These are phyloP conservation scores for Eulemur macaco DNA, from an alignment of 2,113 vertebrate species.

Conservation along the genomic window DNA sequence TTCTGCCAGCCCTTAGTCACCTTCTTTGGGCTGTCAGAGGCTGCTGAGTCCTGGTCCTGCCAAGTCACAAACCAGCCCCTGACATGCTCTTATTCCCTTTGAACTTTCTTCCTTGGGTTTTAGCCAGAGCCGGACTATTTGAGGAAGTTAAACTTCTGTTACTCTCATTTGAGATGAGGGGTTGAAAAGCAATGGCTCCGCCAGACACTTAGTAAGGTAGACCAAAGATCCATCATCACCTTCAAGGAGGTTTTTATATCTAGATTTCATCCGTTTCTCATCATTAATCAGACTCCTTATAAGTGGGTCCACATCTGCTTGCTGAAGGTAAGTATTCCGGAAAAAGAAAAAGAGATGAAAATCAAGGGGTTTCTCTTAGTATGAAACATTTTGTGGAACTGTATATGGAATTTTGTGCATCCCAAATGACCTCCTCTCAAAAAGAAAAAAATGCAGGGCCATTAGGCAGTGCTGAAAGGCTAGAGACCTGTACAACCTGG, in stretches of 20 bases:
- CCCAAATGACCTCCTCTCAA: neutral
- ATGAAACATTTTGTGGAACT: neutral
- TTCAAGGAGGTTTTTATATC: neutral
- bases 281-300: neutral
- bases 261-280: neutral
- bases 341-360: neutral
- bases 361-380: neutral
- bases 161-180: slow-evolving; percentile 17
- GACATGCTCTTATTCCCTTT: neutral
- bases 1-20: slow-evolving; percentile 6
- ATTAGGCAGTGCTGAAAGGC: neutral
- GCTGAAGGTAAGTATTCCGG: slow-evolving; percentile 16
- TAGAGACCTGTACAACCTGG: neutral
- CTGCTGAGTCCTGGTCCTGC: slow-evolving; percentile 21
- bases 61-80: slow-evolving; percentile 25
- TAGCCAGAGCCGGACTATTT: neutral
- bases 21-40: neutral
- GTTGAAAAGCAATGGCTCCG: slow-evolving; percentile 7
- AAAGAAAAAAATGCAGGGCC: neutral
- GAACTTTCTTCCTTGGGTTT: slow-evolving; percentile 12
- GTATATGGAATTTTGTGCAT: neutral
- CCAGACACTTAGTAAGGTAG: neutral
- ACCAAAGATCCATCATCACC: neutral
- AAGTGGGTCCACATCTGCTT: neutral
- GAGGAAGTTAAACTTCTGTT: slow-evolving; percentile 41